Evolutionary conservation across 2,797 vertebrate genomes (phyloP).

Genomic region (Amblyraja radiata): DNA sequence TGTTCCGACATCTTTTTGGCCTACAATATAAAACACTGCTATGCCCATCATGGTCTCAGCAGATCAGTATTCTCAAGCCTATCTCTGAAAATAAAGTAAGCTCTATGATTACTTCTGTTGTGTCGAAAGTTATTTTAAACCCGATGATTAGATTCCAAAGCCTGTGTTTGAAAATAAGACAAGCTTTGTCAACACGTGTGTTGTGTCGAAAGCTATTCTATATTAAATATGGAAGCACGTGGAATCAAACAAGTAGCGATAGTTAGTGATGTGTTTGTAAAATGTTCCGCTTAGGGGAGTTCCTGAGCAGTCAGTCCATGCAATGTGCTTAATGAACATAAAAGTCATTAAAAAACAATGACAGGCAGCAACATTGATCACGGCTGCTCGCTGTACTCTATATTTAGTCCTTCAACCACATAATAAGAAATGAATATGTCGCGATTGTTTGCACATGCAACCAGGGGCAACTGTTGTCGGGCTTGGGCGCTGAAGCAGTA

Average conservation of each 20-base stretch:
- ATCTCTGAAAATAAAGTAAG: background rate
- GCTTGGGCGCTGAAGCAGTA: slow-evolving; percentile 83
- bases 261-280: background rate
- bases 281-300: background rate
- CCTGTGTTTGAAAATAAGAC: background rate
- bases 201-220: background rate
- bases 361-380: slow-evolving; percentile 12
- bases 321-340: background rate
- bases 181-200: background rate
- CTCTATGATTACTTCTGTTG: too few species aligned
- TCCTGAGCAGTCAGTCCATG: background rate
- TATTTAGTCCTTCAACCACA: slow-evolving; percentile 50
- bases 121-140: background rate
- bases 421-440: slow-evolving; percentile 54
- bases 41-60: background rate
- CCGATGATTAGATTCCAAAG: background rate
- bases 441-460: slow-evolving; percentile 73
- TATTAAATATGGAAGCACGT: background rate
- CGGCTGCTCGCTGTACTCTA: slow-evolving; percentile 10
- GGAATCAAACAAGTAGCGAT: background rate
- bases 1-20: too few species aligned
- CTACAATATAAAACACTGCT: background rate
- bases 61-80: background rate
- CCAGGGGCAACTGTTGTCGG: slow-evolving; percentile 72
- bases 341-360: background rate